These are phyloP conservation scores for Lontra canadensis DNA, from an alignment of 2,113 vertebrate species.

Conservation along the genomic window DNA sequence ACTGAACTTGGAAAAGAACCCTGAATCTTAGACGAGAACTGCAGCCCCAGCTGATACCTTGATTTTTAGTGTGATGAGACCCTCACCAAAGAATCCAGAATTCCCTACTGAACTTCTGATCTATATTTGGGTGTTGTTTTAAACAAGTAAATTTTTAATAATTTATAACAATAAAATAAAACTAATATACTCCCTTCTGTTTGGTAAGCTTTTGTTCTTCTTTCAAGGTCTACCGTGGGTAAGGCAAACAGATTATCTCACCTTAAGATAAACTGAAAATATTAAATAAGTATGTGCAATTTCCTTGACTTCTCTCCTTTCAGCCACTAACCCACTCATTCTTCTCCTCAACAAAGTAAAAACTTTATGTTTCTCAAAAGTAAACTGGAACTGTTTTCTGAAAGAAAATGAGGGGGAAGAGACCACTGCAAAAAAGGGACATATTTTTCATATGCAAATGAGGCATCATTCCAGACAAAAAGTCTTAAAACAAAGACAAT, in stretches of 20 bases:
- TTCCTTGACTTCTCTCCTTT: background rate
- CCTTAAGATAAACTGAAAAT: conserved; percentile 14
- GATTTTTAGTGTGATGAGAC: background rate
- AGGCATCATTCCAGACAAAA: conserved; percentile 54
- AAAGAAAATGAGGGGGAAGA: conserved; percentile 47
- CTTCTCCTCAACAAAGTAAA: conserved; percentile 18
- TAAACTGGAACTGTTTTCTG: background rate
- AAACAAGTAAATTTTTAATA: background rate
- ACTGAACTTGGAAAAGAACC: background rate
- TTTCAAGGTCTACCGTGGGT: background rate
- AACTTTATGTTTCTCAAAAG: background rate
- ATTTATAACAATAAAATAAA: background rate
- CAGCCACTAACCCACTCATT: background rate
- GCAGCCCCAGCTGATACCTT: background rate
- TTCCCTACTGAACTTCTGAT: background rate
- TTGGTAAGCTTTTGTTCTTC: background rate
- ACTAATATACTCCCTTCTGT: background rate
- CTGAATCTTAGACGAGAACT: background rate
- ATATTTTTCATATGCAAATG: conserved; percentile 74
- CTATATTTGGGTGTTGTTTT: background rate
- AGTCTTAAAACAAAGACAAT: conserved; percentile 63
- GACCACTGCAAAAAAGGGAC: conserved; percentile 25
- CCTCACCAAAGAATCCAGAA: background rate
- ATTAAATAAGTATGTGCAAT: background rate
- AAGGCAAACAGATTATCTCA: background rate